Conservation (phyloP, 1,140 invertebrate genomes). For the Bradysia coprophila region DNA sequence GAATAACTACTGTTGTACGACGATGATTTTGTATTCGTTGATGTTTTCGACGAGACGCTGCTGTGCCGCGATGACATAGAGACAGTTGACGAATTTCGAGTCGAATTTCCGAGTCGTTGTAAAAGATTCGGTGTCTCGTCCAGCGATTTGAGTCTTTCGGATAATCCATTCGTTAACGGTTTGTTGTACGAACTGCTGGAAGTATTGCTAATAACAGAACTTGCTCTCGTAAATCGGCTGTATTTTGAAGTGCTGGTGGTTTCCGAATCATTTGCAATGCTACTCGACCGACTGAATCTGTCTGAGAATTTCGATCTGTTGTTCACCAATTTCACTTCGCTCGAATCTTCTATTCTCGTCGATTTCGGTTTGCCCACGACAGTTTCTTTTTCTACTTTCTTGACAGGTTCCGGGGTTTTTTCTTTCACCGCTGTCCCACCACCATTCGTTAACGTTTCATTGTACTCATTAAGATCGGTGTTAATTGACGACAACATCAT, state of each 20-base stretch:
- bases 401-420: not conserved
- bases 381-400: not conserved
- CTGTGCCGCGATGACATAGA: not conserved
- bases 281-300: not conserved
- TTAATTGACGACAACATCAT: constrained; percentile 49
- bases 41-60: constrained; percentile 6
- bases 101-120: constrained; percentile 9
- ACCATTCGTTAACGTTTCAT: constrained; percentile 9
- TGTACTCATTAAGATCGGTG: constrained; percentile 33
- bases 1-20: constrained; percentile 22
- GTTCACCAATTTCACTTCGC: too few species aligned
- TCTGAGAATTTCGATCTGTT: not conserved
- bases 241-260: not conserved
- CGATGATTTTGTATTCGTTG: constrained; percentile 4
- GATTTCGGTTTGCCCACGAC: not conserved
- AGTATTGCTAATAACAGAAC: not conserved
- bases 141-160: constrained; percentile 17
- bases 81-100: constrained; percentile 4
- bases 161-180: constrained; percentile 10
- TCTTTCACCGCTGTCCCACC: not conserved
- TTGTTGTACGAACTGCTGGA: not conserved
- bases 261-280: not conserved
- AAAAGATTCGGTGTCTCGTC: constrained; percentile 16
- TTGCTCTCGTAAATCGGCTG: not conserved
- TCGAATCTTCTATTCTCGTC: not conserved